Percentiles rank a stretch among this genome's conserved stretches.
Evolutionary conservation across 2,113 vertebrate species (phyloP).

Genomic region (Seriola dumerili): DNA sequence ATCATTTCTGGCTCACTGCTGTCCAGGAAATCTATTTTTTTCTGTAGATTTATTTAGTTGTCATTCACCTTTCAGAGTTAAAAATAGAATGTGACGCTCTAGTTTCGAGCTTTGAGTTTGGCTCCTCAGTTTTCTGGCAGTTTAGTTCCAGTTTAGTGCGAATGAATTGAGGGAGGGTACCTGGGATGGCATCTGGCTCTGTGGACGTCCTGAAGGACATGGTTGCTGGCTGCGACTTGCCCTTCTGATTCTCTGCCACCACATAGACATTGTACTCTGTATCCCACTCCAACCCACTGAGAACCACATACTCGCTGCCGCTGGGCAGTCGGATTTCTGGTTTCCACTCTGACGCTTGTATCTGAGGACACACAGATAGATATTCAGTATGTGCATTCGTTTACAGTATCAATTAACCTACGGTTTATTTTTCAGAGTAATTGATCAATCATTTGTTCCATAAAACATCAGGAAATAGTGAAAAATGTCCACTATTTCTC

Average conservation of each 20-base stretch:
- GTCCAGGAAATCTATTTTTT: constrained; percentile 53
- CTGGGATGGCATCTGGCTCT: constrained; percentile 93
- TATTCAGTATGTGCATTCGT: background rate
- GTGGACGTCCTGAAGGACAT: constrained; percentile 90
- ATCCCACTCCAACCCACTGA: constrained; percentile 93
- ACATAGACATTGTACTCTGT: constrained; percentile 94
- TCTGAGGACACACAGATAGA: constrained; percentile 75
- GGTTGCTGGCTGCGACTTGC: constrained; percentile 90
- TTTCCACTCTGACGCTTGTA: constrained; percentile 89
- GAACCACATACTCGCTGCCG: constrained; percentile 88
- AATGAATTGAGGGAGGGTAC: constrained; percentile 79
- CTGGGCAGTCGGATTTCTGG: constrained; percentile 92
- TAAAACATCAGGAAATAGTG: background rate
- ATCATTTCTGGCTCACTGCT: constrained; percentile 47
- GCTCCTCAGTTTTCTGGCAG: constrained; percentile 40
- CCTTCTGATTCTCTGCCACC: constrained; percentile 95
- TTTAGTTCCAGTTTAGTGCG: constrained; percentile 40
- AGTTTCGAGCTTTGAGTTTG: constrained; percentile 69
- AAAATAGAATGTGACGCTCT: constrained; percentile 44
- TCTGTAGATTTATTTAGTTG: constrained; percentile 59
- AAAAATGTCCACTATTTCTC: background rate
- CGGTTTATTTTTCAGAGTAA: background rate
- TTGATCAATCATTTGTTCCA: background rate
- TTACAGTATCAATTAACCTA: background rate
- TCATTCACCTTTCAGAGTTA: constrained; percentile 56